Evolutionary conservation across 2,113 vertebrate species (phyloP), one percentile per base, ranked within the genome.

Genomic region (Paracanthobrama guichenoti): DNA sequence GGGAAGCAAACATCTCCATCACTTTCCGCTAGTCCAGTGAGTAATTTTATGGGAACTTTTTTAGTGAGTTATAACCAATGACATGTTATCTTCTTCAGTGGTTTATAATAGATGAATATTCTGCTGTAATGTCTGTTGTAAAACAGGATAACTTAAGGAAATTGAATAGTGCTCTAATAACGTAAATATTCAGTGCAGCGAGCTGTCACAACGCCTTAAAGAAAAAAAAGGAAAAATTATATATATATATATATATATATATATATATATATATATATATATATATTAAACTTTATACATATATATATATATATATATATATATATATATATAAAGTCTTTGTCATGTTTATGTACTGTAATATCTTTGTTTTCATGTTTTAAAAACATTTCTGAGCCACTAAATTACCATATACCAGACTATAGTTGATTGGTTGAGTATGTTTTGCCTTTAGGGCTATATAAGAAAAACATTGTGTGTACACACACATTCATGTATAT

Each of bases 1-100:
- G 28, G 3, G 76, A 80, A 79, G 16, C 50, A 44, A 78, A 77
- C 31, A 79, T 85, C 53, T 72, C 53, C 42, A 44, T 62, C 50
- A 57, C 55, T 75, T 83, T 75, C 73, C 72, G 24, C 18, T 26
- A 55, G 44, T 48, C 26, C 7, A 35, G 39, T 31, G 60, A 67
- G n/a, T 57, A 71, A 66, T 50, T 44, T 39, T 35, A 1, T n/a
- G 62, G 2, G 26, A 26, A 67, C 9, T 67, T 9, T 13, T 55
- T 39, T 66, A 4, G 60, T 80, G 60, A 46, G 24, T 50, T 71
- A 13, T 16, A 84, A 48, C 16, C 12, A 5, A 10, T 7, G 26
- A 16, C 9, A 11, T 55, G 60, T 50, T 20, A 55, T 55, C 53
- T 55, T 55, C 14, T 53, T 28, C 14, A 5, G 31, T 62, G 14